These are phyloP conservation scores for Temnothorax ravouxi DNA, from an alignment of 2,888 invertebrate genomes.

Conservation along the genomic window DNA sequence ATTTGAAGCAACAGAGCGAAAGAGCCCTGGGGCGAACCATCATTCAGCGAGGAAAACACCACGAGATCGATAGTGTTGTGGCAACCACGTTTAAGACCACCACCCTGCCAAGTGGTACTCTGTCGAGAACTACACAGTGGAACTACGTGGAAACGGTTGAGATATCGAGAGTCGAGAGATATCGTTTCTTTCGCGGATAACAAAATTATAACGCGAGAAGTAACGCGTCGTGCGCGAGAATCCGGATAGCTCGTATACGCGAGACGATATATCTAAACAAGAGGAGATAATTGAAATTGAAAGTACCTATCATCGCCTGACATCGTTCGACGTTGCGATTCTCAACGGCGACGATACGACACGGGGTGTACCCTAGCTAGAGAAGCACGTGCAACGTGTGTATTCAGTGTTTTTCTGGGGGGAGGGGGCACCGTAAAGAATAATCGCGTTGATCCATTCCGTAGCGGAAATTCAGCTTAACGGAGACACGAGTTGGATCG, in stretches of 20 bases:
- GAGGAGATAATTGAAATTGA: background rate
- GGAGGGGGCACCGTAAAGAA: background rate
- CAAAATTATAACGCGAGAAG: background rate
- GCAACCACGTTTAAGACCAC: constrained; percentile 80
- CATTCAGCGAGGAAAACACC: constrained; percentile 53
- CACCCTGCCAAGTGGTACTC: constrained; percentile 62
- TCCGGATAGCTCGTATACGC: background rate
- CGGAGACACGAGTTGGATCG: background rate
- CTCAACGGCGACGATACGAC: background rate
- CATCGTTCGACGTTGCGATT: background rate
- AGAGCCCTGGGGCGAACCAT: constrained; percentile 43
- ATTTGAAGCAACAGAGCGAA: constrained; percentile 39
- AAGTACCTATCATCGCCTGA: background rate
- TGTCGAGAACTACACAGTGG: background rate
- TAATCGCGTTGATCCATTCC: constrained; percentile 38
- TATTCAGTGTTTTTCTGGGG: constrained; percentile 54
- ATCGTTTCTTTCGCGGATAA: constrained; percentile 2
- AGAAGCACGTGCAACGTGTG: constrained; percentile 67
- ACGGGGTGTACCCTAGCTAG: background rate
- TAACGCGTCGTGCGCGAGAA: background rate
- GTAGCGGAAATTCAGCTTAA: background rate
- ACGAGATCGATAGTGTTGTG: constrained; percentile 83
- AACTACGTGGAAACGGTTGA: background rate
- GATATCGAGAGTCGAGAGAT: background rate
- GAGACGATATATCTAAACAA: background rate